Conservation (phyloP, 2,113 vertebrate species). For the Emydocephalus ijimae region DNA sequence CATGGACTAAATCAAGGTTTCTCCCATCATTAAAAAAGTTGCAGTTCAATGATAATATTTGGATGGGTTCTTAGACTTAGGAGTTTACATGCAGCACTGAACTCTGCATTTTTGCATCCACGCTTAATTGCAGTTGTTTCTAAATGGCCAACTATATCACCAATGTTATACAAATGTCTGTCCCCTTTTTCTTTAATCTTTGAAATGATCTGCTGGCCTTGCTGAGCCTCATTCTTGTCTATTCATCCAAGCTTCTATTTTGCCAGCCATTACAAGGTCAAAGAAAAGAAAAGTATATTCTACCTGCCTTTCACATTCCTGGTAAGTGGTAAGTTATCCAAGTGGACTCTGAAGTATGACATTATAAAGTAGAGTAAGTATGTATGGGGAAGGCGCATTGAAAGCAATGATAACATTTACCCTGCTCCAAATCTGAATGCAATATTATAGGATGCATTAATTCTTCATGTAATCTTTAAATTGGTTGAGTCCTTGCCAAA, state of each 20-base stretch:
- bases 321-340: background rate
- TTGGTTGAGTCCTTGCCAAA: background rate
- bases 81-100: background rate
- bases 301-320: background rate
- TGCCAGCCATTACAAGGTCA: background rate
- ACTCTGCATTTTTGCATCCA: background rate
- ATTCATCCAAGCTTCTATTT: background rate
- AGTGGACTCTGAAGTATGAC: background rate
- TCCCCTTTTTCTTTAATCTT: background rate
- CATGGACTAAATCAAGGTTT: background rate
- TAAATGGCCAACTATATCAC: background rate
- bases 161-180: background rate
- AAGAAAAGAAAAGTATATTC: background rate
- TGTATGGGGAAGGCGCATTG: background rate
- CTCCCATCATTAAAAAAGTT: background rate
- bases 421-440: background rate
- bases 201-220: background rate
- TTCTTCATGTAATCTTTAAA: background rate
- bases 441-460: background rate
- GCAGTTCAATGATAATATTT: background rate
- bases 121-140: background rate
- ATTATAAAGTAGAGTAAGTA: background rate
- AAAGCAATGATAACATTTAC: background rate
- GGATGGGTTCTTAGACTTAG: background rate
- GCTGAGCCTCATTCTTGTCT: background rate